Percentiles rank a stretch among this genome's conserved stretches.
These are phyloP conservation scores for Bubo blakistoni DNA, from an alignment of 2,113 vertebrate species.

Conservation along the genomic window DNA sequence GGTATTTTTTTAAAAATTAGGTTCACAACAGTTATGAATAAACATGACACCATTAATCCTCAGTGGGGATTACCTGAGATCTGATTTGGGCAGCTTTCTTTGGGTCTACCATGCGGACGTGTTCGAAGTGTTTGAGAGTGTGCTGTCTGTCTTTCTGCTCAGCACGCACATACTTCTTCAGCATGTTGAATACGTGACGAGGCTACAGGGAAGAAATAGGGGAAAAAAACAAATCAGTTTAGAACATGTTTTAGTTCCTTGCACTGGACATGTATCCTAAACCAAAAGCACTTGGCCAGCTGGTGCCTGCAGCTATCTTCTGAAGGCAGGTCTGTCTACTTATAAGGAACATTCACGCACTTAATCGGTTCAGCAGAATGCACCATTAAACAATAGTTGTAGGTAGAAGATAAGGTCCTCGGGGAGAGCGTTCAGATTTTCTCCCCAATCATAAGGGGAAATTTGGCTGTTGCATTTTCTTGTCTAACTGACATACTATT, in stretches of 20 bases:
- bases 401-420: not conserved
- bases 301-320: not conserved
- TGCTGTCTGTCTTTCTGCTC: slow-evolving; percentile 98
- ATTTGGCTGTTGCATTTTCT: not conserved
- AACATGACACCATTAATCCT: accelerated
- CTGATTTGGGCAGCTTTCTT: slow-evolving; percentile 98
- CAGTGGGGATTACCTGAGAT: slow-evolving; percentile 82
- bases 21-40: not conserved
- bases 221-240: not conserved
- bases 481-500: not conserved
- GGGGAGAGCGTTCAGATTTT: not conserved
- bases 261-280: not conserved
- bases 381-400: not conserved
- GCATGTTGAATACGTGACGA: slow-evolving; percentile 92
- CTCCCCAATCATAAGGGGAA: not conserved
- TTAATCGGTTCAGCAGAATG: not conserved
- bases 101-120: slow-evolving; percentile 96
- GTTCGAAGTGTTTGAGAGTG: slow-evolving; percentile 95
- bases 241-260: not conserved
- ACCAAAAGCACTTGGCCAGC: not conserved
- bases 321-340: not conserved
- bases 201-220: slow-evolving; percentile 72
- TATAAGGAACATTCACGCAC: not conserved
- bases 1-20: not conserved
- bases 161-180: slow-evolving; percentile 97